Evolutionary conservation across 2,888 invertebrate genomes (phyloP).

Genomic region (Hydriomena furcata): DNA sequence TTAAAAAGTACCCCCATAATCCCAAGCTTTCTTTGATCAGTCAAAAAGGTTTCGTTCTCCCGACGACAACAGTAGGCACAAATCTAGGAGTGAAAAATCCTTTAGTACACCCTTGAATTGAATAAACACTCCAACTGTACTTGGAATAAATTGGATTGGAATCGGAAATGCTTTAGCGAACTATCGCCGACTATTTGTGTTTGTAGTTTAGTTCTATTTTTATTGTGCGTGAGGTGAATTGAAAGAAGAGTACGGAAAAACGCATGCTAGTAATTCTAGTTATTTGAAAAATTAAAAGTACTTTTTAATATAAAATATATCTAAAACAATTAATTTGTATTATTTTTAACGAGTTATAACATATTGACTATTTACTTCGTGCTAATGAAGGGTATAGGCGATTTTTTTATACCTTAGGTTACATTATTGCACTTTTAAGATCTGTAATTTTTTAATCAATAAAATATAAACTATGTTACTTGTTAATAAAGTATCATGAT

Average conservation of each 20-base stretch:
- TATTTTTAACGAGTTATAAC: too few relatives aligned
- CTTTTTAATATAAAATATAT: too few relatives aligned
- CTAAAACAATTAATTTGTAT: too few relatives aligned
- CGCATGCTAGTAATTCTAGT: too few relatives aligned
- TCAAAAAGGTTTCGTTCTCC: conserved; percentile 30
- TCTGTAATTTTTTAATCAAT: too few relatives aligned
- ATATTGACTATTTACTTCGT: too few relatives aligned
- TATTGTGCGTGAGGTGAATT: conserved; percentile 15
- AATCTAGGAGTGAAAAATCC: conserved; percentile 42
- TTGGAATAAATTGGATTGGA: conserved; percentile 62
- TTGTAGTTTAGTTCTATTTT: conserved; percentile 22
- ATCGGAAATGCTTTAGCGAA: conserved; percentile 51
- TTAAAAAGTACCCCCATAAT: conserved; percentile 1
- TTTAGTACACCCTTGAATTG: conserved; percentile 40
- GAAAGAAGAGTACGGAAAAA: neutral
- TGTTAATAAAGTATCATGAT: too few relatives aligned
- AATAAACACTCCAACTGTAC: conserved; percentile 53
- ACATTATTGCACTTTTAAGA: too few relatives aligned
- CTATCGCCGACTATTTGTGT: conserved; percentile 28
- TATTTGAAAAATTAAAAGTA: too few relatives aligned
- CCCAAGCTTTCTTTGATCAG: conserved; percentile 30
- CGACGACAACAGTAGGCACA: conserved; percentile 23
- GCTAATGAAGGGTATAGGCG: too few relatives aligned
- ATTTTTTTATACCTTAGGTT: too few relatives aligned
- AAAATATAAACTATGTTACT: too few relatives aligned